A percentile compares a stretch with the other conserved stretches of the same genome.
phyloP scores from a whole-genome alignment of 64 coral and sea anemone species.

The Orbicella faveolata region DNA sequence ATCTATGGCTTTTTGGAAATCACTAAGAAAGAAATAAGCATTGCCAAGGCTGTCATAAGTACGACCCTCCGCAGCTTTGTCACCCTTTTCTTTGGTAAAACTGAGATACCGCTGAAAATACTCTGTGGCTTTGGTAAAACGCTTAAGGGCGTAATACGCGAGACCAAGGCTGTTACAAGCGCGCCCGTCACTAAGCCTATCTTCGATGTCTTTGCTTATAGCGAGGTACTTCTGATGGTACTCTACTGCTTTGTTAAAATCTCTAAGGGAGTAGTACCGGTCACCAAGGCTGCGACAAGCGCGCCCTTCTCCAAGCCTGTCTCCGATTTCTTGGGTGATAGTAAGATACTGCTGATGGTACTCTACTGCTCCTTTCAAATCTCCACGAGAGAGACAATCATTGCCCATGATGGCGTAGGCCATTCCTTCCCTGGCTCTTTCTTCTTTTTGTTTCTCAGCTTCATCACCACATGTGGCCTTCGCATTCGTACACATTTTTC shows the following conservation, averaged over 20 bases:
- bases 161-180: neutral
- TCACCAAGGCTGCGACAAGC: neutral
- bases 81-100: neutral
- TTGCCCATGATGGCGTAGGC: too few species aligned
- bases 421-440: too few species aligned
- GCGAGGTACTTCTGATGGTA: neutral
- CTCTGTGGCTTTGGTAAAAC: neutral
- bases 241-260: neutral
- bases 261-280: neutral
- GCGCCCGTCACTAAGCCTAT: neutral
- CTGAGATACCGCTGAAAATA: neutral
- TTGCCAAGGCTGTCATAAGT: neutral
- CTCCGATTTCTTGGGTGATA: neutral
- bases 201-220: neutral
- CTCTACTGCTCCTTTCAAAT: neutral
- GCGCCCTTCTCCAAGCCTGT: neutral
- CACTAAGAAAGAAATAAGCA: neutral
- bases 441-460: too few species aligned
- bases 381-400: too few species aligned
- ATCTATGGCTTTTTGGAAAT: neutral
- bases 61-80: neutral
- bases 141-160: too few species aligned
- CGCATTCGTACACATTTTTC: too few species aligned
- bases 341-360: neutral
- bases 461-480: too few species aligned